Base-by-base conservation (phyloP, 2,888 invertebrate species). In the Tachina lurida region DNA sequence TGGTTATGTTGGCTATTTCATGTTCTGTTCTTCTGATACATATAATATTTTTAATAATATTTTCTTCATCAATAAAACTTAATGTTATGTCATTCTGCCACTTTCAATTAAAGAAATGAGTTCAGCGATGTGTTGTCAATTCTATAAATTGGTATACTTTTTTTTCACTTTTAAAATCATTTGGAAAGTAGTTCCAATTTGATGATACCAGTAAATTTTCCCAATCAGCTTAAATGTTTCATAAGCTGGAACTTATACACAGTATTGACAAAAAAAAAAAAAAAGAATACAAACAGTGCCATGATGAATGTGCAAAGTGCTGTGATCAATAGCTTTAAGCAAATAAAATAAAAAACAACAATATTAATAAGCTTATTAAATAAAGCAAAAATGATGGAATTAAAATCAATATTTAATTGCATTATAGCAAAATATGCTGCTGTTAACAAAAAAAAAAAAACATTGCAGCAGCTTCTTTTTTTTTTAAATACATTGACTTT, bases 401-500 rank as follows among this genome's bases (percentile, higher is more conserved):
- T 70, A 45, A 70, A 80, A 80, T 68, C 54, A 68, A 62, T 68
- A 62, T 58, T 68, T 67, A 68, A 74, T 39, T 75, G 9, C 5
- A 19, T 22, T 62, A 62, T 49, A 65, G 22, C 19, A 60, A 56
- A 58, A 52, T 71, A 15, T 49, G 19, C 43, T 75, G 52, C 45
- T 13, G 0, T 47, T 81, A 49, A 39, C 13, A 52, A n/a, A 70
- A 70, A 65, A 22, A 22, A 22, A 22, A 31, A 31, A 31, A 7
- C 7, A 31, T 31, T n/a, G 17, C 15, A 10, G 31, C n/a, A 70
- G 58, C 52, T 31, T 31, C 4, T 31, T 4, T 62, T 22, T 22
- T 45, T 45, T 47, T 39, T 17, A 47, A 68, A 12, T 60, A n/a
- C 47, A 56, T 39, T 65, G 65, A 65, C 54, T 67, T 65, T 22